phyloP scores from a whole-genome alignment of 1,140 invertebrate species.

The Vollenhovia emeryi region DNA sequence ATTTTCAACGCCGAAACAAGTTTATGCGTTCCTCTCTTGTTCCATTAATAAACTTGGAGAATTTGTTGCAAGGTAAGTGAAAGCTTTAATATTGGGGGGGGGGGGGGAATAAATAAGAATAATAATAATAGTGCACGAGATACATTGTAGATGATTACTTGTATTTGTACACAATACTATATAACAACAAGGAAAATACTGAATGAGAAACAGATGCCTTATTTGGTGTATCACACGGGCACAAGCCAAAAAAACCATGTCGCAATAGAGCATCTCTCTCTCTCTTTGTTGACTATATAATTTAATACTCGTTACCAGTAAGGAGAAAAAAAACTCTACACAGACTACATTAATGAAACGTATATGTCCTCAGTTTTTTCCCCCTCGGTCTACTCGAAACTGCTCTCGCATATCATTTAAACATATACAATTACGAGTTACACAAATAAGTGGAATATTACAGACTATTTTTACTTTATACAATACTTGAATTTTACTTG shows the following conservation, averaged over 20 bases:
- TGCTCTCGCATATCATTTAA: conserved; percentile 13
- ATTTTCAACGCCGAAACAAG: neutral
- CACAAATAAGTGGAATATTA: conserved; percentile 59
- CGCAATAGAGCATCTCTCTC: conserved; percentile 55
- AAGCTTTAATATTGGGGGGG: neutral
- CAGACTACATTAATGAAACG: conserved; percentile 40
- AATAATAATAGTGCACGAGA: conserved; percentile 16
- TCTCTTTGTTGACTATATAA: conserved; percentile 64
- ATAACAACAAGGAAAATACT: conserved; percentile 81
- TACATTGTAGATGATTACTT: conserved; percentile 67
- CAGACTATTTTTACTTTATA: conserved; percentile 39
- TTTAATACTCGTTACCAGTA: conserved; percentile 70
- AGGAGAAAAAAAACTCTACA: conserved; percentile 44
- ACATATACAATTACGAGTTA: conserved; percentile 50
- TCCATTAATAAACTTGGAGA: neutral
- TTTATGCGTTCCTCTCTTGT: neutral
- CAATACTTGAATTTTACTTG: conserved; percentile 54
- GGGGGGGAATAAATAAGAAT: no score
- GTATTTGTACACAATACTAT: conserved; percentile 79
- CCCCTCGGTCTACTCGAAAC: neutral
- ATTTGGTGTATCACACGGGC: conserved; percentile 66
- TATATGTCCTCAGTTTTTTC: neutral
- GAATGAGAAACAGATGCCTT: conserved; percentile 77
- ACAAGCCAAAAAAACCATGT: conserved; percentile 55
- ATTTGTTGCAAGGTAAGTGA: conserved; percentile 20